Conservation (phyloP, 1,140 invertebrate genomes). For the Odontomachus brunneus region DNA sequence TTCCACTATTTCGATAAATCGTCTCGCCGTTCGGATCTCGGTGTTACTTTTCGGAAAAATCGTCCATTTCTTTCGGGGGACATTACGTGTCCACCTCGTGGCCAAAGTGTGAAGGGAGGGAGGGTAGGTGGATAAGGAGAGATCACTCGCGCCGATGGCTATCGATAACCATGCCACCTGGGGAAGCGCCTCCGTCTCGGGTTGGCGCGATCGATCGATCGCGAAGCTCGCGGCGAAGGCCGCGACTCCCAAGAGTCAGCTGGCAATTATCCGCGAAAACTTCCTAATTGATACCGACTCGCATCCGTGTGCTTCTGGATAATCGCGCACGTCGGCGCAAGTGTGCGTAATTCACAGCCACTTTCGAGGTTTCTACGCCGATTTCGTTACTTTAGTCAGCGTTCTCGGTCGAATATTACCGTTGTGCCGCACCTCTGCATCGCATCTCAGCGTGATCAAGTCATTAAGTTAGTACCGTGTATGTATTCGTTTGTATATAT, state of each 20-base stretch:
- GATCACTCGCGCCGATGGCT: not conserved
- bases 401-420: not conserved
- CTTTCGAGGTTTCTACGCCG: not conserved
- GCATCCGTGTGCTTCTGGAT: not conserved
- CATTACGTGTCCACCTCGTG: too few species aligned
- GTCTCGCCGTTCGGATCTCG: too few species aligned
- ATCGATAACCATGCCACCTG: not conserved
- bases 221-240: slow-evolving; percentile 12
- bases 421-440: not conserved
- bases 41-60: too few species aligned
- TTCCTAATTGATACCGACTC: not conserved
- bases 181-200: not conserved
- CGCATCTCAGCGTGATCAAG: slow-evolving; percentile 18
- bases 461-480: slow-evolving; percentile 38
- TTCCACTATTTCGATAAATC: too few species aligned
- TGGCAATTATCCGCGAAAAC: not conserved
- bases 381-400: slow-evolving; percentile 20
- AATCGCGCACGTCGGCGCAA: not conserved
- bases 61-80: too few species aligned
- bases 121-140: too few species aligned
- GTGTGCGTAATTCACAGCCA: not conserved
- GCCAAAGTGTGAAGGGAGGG: too few species aligned
- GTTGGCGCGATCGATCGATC: not conserved
- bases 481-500: not conserved
- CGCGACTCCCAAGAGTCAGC: not conserved